Conservation (phyloP, 2,113 vertebrate species). For the Chaenocephalus aceratus region DNA sequence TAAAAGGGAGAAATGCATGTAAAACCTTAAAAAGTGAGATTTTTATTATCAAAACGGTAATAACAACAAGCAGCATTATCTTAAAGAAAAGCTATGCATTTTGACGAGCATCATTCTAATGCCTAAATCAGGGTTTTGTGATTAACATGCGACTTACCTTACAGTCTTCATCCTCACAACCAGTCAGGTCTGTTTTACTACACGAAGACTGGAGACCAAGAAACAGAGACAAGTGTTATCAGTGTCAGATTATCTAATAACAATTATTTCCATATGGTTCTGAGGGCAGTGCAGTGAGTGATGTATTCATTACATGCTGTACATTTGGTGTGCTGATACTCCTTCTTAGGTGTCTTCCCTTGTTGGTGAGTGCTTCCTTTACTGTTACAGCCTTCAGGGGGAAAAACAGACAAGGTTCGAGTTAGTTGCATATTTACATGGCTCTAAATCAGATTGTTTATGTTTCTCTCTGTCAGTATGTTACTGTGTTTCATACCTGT, state of each 20-base stretch:
- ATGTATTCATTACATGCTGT: constrained; percentile 86
- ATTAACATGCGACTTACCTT: constrained; percentile 63
- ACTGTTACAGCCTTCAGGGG: constrained; percentile 90
- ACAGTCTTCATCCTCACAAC: constrained; percentile 90
- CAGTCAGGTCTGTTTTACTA: constrained; percentile 90
- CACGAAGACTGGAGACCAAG: constrained; percentile 86
- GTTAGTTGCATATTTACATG: background rate
- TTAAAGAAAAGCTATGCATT: background rate
- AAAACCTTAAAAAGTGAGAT: background rate
- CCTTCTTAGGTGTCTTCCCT: constrained; percentile 91
- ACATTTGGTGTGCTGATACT: constrained; percentile 96
- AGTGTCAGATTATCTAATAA: background rate
- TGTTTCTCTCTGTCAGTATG: background rate
- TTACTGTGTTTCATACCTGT: constrained; percentile 82
- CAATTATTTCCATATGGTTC: constrained; percentile 11
- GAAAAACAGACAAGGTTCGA: background rate
- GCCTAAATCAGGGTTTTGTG: background rate
- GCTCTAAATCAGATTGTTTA: background rate
- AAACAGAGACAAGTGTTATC: constrained; percentile 12
- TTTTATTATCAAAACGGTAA: background rate
- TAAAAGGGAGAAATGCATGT: background rate
- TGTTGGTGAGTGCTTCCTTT: constrained; percentile 92
- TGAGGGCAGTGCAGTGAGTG: constrained; percentile 20
- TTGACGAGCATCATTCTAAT: background rate
- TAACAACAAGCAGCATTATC: constrained; percentile 1